These are phyloP conservation scores for Lamellibrachia luymesi DNA, from an alignment of 1,140 invertebrate species.

Conservation along the genomic window DNA sequence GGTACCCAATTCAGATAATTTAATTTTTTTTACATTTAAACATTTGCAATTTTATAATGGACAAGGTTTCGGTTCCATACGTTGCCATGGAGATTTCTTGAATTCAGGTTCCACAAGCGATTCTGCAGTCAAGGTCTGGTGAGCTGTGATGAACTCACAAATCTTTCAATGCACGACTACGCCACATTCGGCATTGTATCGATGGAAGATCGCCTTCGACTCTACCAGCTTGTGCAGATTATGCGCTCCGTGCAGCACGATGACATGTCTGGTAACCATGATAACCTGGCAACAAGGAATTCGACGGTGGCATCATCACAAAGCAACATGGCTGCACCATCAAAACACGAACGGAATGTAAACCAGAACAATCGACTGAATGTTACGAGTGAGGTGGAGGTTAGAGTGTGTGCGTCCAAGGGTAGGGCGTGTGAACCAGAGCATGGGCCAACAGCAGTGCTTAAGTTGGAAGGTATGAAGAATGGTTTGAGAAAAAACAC, in stretches of 20 bases:
- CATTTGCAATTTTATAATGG: no score
- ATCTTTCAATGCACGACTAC: conserved; percentile 46
- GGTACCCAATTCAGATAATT: no score
- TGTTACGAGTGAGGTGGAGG: not conserved
- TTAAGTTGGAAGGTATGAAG: not conserved
- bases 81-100: not conserved
- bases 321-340: not conserved
- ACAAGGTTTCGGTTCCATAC: conserved; percentile 35
- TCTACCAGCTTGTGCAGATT: conserved; percentile 49
- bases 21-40: no score
- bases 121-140: not conserved
- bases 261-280: conserved; percentile 10
- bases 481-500: not conserved
- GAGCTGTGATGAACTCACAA: conserved; percentile 43
- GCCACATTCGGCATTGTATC: conserved; percentile 42
- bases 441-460: not conserved
- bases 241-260: conserved; percentile 46
- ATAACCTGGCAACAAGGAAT: not conserved
- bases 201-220: conserved; percentile 43
- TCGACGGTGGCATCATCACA: not conserved
- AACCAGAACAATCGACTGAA: conserved; percentile 4
- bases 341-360: not conserved
- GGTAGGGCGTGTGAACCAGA: not conserved
- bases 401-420: conserved; percentile 4
- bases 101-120: not conserved